phyloP scores from a whole-genome alignment of 2,888 invertebrate genomes.

The Operophtera brumata region DNA sequence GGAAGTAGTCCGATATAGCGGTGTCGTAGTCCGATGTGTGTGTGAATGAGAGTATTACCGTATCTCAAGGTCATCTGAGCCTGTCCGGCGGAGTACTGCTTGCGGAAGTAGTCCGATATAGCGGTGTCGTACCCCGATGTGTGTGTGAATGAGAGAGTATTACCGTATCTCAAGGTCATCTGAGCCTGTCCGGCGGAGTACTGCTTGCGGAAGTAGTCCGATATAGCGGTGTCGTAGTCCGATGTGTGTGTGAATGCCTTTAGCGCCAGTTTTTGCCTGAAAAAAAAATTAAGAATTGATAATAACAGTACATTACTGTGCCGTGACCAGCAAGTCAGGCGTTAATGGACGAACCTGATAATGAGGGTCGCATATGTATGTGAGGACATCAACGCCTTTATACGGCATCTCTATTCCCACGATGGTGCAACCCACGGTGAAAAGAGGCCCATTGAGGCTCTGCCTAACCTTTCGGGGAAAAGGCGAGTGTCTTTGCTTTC shows the following conservation, averaged over 20 bases:
- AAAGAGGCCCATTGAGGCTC: too few species aligned
- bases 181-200: conserved; percentile 90
- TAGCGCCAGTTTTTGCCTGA: conserved; percentile 88
- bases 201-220: conserved; percentile 96
- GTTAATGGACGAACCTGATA: too few species aligned
- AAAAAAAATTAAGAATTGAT: conserved; percentile 34
- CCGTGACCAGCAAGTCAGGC: too few species aligned
- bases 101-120: conserved; percentile 97
- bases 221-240: conserved; percentile 95
- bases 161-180: conserved; percentile 92
- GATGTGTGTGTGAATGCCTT: conserved; percentile 99
- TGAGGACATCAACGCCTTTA: too few species aligned
- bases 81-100: conserved; percentile 88
- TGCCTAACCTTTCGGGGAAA: too few species aligned
- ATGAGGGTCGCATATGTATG: too few species aligned
- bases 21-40: conserved; percentile 97
- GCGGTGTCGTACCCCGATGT: conserved; percentile 97
- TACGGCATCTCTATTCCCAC: too few species aligned
- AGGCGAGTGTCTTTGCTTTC: too few species aligned
- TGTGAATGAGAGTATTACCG: conserved; percentile 86
- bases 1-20: conserved; percentile 97
- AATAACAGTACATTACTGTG: too few species aligned
- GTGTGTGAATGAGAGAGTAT: conserved; percentile 86
- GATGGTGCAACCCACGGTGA: too few species aligned
- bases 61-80: conserved; percentile 94